Evolutionary conservation across 2,888 invertebrate genomes (phyloP), one percentile per base, ranked within the genome.

Genomic region (Drosophila neonasuta): DNA sequence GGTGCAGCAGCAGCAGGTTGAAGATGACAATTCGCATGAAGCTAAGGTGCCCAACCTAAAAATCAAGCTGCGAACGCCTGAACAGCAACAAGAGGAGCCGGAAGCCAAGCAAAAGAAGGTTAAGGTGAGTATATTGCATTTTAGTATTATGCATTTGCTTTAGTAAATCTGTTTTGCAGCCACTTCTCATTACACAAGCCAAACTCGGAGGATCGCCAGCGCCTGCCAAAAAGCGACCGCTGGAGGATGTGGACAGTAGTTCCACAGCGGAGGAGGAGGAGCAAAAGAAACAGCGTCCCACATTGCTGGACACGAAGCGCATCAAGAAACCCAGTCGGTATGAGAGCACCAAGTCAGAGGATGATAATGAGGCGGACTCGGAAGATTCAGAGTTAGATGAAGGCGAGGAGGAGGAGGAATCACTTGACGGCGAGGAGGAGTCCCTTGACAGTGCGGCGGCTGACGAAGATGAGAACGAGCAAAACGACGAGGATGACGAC

Each of bases 1-100:
- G 2, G n/a, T 1, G 42, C 92, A 92, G 44, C 92, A 92, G 67
- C 92, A 91, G 57, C 91, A 92, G 71, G 92, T 92, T 67, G 91
- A 91, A 10, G 92, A 92, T 54, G 92, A 92, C 46, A 92, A 92
- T 51, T 91, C 92, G 69, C 92, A 92, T 70, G 93, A 92, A 91
- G 77, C 55, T 1, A 73, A 67, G 24, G 85, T 90, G 54, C 91
- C 90, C 48, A 90, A 90, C 78, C 80, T 91, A 8, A 90, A 90
- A 60, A 90, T 91, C 13, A 91, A 90, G 66, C 61, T 91, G 1
- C 77, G 80, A 5, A 77, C 75, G 1, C 71, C 80, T 10, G 77
- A 73, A 56, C 75, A 56, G 60, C 67, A 61, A 62, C 11, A 36
- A 36, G 36, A 48, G 48, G 74, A 69, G 61, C 73, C 56, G 4